Evolutionary conservation across 2,888 invertebrate species (phyloP).

Genomic region (Mamestra brassicae): DNA sequence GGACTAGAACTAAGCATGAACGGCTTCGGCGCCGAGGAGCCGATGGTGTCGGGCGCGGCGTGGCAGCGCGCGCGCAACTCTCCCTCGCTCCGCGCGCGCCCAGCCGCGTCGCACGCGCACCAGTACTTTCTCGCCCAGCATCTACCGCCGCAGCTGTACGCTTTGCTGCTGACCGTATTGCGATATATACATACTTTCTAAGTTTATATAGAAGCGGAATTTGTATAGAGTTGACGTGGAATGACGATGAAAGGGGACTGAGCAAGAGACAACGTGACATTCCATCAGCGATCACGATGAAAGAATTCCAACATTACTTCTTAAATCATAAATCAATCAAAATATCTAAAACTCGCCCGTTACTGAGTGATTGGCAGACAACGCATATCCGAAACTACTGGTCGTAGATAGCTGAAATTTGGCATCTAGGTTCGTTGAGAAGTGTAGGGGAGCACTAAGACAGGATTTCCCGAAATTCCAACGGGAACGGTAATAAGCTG

Average conservation of each 20-base stretch:
- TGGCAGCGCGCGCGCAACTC: slow-evolving; percentile 85
- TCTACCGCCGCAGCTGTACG: slow-evolving; percentile 83
- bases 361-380: too few species aligned
- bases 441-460: too few species aligned
- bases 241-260: not conserved
- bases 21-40: slow-evolving; percentile 84
- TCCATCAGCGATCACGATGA: not conserved
- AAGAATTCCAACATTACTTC: not conserved
- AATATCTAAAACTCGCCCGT: too few species aligned
- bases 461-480: too few species aligned
- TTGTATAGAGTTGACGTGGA: slow-evolving; percentile 25
- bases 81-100: slow-evolving; percentile 73
- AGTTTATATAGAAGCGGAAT: slow-evolving; percentile 18
- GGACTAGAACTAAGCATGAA: slow-evolving; percentile 86
- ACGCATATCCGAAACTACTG: too few species aligned
- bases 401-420: too few species aligned
- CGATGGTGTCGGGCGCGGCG: slow-evolving; percentile 88
- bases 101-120: slow-evolving; percentile 83
- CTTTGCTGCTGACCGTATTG: slow-evolving; percentile 79
- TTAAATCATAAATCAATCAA: not conserved
- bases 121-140: slow-evolving; percentile 82
- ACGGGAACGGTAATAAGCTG: too few species aligned
- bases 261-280: not conserved
- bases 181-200: slow-evolving; percentile 82
- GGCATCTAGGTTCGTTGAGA: too few species aligned